Evolutionary conservation across 1,140 invertebrate species (phyloP).

Genomic region (Babylonia areolata): DNA sequence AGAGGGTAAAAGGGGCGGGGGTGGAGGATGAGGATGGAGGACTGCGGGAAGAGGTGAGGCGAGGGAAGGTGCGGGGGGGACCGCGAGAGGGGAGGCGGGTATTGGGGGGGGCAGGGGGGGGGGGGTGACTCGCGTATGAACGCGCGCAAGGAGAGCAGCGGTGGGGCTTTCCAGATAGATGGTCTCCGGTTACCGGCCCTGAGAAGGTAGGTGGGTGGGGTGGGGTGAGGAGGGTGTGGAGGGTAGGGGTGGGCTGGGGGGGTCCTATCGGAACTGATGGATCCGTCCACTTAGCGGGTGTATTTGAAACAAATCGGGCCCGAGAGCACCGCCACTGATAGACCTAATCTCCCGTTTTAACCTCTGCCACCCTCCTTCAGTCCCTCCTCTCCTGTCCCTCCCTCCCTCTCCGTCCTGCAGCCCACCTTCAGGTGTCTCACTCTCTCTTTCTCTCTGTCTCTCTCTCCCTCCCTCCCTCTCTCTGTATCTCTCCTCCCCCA

Average conservation of each 20-base stretch:
- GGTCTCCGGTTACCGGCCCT: slow-evolving; percentile 26
- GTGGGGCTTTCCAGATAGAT: slow-evolving; percentile 8
- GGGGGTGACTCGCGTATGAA: too few species aligned
- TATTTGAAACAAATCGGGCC: slow-evolving; percentile 15
- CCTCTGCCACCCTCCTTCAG: neutral
- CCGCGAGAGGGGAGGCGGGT: too few species aligned
- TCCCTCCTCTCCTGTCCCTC: neutral
- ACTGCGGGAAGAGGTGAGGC: neutral
- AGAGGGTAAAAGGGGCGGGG: too few species aligned
- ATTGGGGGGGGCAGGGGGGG: too few species aligned
- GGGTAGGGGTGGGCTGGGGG: too few species aligned
- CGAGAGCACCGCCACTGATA: slow-evolving; percentile 3
- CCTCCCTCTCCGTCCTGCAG: neutral
- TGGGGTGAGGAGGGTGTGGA: too few species aligned
- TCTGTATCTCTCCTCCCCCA: neutral
- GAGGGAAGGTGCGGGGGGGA: too few species aligned
- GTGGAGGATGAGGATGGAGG: neutral
- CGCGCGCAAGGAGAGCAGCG: too few species aligned
- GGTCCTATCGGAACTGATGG: slow-evolving; percentile 15
- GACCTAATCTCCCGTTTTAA: slow-evolving; percentile 8
- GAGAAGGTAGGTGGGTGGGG: too few species aligned
- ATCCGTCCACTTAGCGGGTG: slow-evolving; percentile 25
- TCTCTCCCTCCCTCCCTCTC: neutral
- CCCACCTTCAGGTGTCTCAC: neutral
- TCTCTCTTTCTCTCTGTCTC: neutral